phyloP scores from a whole-genome alignment of 2,113 vertebrate species.

The Notarius quadriscutis region DNA sequence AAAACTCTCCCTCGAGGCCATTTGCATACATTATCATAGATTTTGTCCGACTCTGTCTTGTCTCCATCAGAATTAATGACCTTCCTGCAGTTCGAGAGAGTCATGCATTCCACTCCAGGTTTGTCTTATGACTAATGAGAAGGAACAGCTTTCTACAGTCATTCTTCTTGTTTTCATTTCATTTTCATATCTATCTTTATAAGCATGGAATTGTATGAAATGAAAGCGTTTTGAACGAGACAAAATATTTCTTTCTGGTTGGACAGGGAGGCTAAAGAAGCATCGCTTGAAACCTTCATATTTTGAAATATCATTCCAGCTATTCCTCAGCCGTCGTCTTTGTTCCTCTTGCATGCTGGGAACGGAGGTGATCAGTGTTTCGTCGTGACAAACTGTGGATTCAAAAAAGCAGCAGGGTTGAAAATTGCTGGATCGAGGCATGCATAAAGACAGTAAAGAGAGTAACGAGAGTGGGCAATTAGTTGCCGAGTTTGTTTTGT shows the following conservation, averaged over 20 bases:
- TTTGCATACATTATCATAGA: slow-evolving; percentile 47
- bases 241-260: neutral
- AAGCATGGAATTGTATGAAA: slow-evolving; percentile 13
- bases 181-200: slow-evolving; percentile 17
- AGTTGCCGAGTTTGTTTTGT: slow-evolving; percentile 17
- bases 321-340: slow-evolving; percentile 4
- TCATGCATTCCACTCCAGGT: slow-evolving; percentile 29
- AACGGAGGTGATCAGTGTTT: neutral
- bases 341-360: neutral
- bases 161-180: neutral
- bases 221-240: neutral
- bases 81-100: slow-evolving; percentile 39
- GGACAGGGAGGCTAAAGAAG: neutral
- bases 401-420: slow-evolving; percentile 12
- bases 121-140: slow-evolving; percentile 22
- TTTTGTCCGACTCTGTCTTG: slow-evolving; percentile 39
- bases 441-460: neutral
- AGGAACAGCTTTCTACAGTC: slow-evolving; percentile 8
- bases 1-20: slow-evolving; percentile 26
- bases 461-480: neutral
- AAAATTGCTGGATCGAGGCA: neutral
- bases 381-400: neutral
- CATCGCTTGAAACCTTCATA: neutral
- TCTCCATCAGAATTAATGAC: slow-evolving; percentile 55
- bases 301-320: neutral